Base-by-base conservation (phyloP, 2,888 invertebrate species). In the Drosophila mercatorum region DNA sequence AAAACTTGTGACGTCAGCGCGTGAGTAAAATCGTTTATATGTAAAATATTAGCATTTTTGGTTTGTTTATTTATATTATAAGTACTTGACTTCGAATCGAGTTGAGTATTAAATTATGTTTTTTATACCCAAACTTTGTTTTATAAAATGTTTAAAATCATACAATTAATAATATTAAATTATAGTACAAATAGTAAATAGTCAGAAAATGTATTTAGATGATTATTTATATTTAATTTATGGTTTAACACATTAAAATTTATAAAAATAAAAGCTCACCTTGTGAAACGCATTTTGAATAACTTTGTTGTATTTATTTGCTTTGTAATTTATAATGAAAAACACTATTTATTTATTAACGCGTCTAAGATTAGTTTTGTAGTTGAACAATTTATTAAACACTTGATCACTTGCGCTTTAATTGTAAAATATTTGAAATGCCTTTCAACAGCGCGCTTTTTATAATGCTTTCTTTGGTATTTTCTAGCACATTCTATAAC, bases 221-320 rank as follows among this genome's bases (percentile, higher is more conserved):
- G 17, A 11, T 46, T 46, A 26, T 7, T 22, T 26, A 10, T n/a
- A 17, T n/a, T n/a, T 28, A 47, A 5, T 10, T 31, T 22, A 14
- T 22, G 3, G 10, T 22, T 41, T 0, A 17, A 3, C 10, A 51
- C 5, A 10, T 41, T 31, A 2, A 41, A n/a, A 10, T 31, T 12
- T 8, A 34, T n/a, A 28, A n/a, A 34, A 34, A 26, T 43, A n/a
- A 55, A 5, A 53, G 6, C 75, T 78, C 78, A 91, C 91, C 75
- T 90, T 73, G 81, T 81, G 55, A 83, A 91, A 70, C 90, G 88
- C 90, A 90, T 90, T 65, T 80, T 90, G 63, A 58, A 6, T 5
- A 44, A 7, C 22, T 31, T 28, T 14, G 26, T n/a, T 43, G 7
- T n/a, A 40, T 40, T 49, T 36, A 28, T 17, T 49, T 36, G 2